phyloP scores from a whole-genome alignment of 2,888 invertebrate species.

The Caenorhabditis becei region DNA sequence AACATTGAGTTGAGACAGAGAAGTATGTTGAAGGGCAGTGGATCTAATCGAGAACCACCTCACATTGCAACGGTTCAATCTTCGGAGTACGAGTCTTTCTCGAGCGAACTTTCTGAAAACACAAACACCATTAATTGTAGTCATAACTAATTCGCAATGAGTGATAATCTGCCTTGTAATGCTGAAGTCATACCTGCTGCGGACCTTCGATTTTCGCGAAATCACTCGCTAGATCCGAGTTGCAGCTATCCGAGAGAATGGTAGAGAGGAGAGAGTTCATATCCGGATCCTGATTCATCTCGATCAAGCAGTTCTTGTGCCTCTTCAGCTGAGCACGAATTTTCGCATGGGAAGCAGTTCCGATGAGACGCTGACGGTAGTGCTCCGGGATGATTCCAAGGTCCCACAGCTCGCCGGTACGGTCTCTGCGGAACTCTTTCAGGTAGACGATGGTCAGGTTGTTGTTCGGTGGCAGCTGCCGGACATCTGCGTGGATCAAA shows the following conservation, averaged over 20 bases:
- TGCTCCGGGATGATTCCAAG: slow-evolving; percentile 27
- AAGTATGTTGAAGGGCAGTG: too few species aligned
- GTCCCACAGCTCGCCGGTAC: slow-evolving; percentile 13
- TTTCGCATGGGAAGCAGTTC: not conserved
- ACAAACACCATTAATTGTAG: too few species aligned
- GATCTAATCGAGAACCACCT: too few species aligned
- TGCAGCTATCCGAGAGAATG: slow-evolving; percentile 1
- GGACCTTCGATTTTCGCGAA: too few species aligned
- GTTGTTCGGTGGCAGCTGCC: not conserved
- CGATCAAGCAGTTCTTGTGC: not conserved
- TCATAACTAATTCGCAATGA: too few species aligned
- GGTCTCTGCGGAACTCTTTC: slow-evolving; percentile 18
- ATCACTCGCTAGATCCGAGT: slow-evolving; percentile 9
- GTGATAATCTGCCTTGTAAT: too few species aligned
- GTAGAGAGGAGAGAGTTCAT: not conserved
- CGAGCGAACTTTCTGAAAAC: too few species aligned
- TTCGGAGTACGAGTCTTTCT: too few species aligned
- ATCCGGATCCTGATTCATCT: not conserved
- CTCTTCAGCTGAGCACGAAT: slow-evolving; percentile 3
- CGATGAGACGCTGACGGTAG: slow-evolving; percentile 15
- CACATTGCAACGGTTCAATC: too few species aligned
- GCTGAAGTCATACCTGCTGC: too few species aligned
- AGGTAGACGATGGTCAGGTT: not conserved
- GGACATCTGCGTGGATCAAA: not conserved
- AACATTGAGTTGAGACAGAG: too few species aligned